A percentile compares a stretch with the other conserved stretches of the same genome.
Conservation (phyloP, 2,797 vertebrate genomes). For the Antrozous pallidus region DNA sequence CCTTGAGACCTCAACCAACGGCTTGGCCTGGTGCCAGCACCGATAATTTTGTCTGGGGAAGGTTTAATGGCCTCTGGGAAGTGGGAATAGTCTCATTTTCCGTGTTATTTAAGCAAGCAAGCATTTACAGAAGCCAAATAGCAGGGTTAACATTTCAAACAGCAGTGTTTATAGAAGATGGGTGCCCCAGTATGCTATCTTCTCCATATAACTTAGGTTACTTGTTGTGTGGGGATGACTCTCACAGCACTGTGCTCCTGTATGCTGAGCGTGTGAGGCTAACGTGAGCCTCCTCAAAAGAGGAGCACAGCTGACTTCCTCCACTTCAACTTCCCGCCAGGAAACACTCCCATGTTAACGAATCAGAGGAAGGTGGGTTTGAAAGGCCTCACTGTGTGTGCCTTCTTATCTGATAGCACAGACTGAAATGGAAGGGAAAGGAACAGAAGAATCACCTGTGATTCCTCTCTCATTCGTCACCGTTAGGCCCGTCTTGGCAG, state of each 20-base stretch:
- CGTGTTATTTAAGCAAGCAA: no score
- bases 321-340: not conserved
- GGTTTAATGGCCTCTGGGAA: no score
- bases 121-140: no score
- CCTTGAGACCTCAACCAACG: no score
- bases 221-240: not conserved
- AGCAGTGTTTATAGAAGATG: no score
- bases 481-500: not conserved
- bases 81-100: no score
- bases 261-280: not conserved
- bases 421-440: not conserved
- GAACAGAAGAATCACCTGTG: not conserved
- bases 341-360: not conserved
- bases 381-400: not conserved
- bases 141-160: no score
- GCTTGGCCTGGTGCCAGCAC: no score
- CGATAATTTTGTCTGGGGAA: no score
- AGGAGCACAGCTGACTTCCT: not conserved
- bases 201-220: not conserved
- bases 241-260: not conserved
- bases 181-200: not conserved
- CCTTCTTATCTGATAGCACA: no score
- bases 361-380: not conserved
- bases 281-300: not conserved
- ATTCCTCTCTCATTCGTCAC: not conserved